phyloP scores from a whole-genome alignment of 2,797 vertebrate genomes.

The Sebastes itinus region DNA sequence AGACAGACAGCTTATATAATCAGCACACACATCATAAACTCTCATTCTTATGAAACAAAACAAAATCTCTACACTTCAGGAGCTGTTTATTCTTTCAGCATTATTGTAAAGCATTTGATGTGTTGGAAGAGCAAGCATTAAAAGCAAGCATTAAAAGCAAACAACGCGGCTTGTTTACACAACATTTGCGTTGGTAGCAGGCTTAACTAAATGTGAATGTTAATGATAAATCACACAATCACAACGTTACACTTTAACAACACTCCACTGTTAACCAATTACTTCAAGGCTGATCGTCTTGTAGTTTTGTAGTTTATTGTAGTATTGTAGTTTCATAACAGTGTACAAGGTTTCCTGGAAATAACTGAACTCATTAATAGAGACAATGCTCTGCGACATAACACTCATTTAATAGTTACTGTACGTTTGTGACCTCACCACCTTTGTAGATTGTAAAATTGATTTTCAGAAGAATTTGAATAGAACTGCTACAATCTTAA shows the following conservation, averaged over 20 bases:
- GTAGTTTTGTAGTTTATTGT: too few species aligned
- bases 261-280: background rate
- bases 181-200: background rate
- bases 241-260: background rate
- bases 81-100: background rate
- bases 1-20: slow-evolving; percentile 45
- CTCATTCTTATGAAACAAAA: background rate
- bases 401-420: background rate
- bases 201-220: background rate
- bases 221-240: background rate
- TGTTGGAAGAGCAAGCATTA: background rate
- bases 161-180: background rate
- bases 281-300: background rate
- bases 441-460: background rate
- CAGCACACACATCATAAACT: slow-evolving; percentile 22
- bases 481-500: background rate
- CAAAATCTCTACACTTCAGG: background rate
- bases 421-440: too few species aligned
- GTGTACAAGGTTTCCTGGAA: background rate
- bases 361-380: background rate
- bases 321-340: background rate
- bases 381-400: background rate
- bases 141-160: background rate
- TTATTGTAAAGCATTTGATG: background rate
- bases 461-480: background rate